Conservation (phyloP, 2,888 invertebrate species). For the Synergus gifuensis region DNA sequence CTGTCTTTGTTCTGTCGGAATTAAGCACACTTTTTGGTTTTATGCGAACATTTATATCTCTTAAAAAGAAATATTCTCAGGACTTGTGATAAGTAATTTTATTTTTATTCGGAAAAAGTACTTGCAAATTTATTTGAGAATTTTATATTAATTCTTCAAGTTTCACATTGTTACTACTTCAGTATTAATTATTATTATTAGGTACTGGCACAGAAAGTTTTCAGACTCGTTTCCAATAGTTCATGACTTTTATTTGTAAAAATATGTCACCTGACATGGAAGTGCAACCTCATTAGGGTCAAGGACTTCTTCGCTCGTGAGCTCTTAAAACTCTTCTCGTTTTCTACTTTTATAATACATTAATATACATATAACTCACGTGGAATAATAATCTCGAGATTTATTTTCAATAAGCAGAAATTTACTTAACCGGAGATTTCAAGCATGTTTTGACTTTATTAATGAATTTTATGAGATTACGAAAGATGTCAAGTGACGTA, state of each 20-base stretch:
- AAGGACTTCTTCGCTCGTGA: slow-evolving; percentile 11
- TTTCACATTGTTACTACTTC: not conserved
- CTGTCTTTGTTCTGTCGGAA: not conserved
- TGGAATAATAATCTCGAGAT: not conserved
- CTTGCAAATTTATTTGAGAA: no score
- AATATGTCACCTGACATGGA: not conserved
- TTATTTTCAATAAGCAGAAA: no score
- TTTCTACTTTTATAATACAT: not conserved
- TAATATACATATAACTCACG: not conserved
- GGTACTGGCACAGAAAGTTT: not conserved
- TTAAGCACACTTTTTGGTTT: not conserved
- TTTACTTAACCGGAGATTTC: no score
- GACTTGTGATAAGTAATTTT: not conserved
- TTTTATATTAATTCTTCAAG: no score
- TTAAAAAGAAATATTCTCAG: not conserved
- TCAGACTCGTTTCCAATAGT: not conserved
- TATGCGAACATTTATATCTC: not conserved
- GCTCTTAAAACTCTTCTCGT: slow-evolving; percentile 10
- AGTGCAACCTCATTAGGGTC: slow-evolving; percentile 32
- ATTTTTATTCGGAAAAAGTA: not conserved
- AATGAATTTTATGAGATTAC: no score
- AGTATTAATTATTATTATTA: not conserved
- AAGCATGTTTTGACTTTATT: no score
- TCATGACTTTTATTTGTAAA: not conserved
- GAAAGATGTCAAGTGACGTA: no score